A percentile compares a stretch with the other conserved stretches of the same genome.
Evolutionary conservation across 2,888 invertebrate genomes (phyloP).

Genomic region (Pyrrhosoma nymphula): DNA sequence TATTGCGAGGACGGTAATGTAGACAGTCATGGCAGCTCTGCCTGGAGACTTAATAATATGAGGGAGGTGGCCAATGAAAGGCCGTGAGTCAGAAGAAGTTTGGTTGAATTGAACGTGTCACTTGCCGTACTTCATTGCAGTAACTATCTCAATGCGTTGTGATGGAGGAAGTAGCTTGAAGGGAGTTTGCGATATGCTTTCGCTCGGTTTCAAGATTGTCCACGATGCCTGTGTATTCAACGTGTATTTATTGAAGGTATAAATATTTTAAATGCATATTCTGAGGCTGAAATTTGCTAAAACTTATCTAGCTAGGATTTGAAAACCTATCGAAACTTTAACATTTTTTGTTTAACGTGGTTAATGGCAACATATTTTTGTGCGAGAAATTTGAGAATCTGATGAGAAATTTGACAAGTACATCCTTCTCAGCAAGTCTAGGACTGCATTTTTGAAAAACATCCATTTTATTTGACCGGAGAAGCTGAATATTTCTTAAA

Average conservation of each 20-base stretch:
- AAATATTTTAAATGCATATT: background rate
- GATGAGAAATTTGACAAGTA: too few relatives aligned
- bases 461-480: too few relatives aligned
- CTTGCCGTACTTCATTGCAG: background rate
- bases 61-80: background rate
- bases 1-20: background rate
- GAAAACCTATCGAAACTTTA: too few relatives aligned
- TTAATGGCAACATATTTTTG: too few relatives aligned
- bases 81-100: background rate
- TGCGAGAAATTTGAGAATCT: too few relatives aligned
- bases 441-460: too few relatives aligned
- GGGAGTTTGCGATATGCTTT: background rate
- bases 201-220: background rate
- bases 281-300: background rate
- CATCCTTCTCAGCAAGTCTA: too few relatives aligned
- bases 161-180: background rate
- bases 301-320: background rate
- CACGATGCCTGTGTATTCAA: background rate
- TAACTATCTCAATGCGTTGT: background rate
- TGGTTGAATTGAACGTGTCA: conserved; percentile 4
- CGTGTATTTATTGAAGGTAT: background rate
- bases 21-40: background rate
- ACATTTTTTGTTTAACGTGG: too few relatives aligned
- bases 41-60: background rate
- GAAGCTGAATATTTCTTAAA: too few relatives aligned